Conservation (phyloP, 92 coral and sea anemone genomes). For the Porites lobata region DNA sequence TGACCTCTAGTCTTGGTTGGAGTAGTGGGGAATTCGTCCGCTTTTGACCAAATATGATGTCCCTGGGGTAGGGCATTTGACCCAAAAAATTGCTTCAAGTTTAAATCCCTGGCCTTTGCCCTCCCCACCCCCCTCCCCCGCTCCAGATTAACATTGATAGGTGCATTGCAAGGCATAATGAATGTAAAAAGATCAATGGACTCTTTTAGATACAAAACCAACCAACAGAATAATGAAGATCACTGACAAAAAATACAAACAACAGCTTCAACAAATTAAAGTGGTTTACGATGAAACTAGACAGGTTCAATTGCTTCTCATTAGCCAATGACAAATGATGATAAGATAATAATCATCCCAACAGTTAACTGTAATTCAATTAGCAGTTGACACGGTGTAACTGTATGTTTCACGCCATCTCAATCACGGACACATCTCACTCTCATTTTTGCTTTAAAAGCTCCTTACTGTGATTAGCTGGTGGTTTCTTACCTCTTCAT, state of each 20-base stretch:
- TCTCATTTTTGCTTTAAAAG: no score
- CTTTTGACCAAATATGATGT: no score
- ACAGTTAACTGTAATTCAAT: neutral
- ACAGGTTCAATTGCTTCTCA: neutral
- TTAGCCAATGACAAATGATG: neutral
- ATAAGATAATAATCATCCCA: neutral
- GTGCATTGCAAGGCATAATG: no score
- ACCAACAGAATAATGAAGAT: neutral
- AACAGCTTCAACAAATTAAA: neutral
- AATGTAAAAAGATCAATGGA: neutral
- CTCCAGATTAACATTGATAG: no score
- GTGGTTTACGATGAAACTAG: no score
- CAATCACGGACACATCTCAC: neutral
- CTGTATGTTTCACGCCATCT: neutral
- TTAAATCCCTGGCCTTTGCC: no score
- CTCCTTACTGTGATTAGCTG: neutral
- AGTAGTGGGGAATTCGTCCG: no score
- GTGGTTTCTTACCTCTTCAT: conserved; percentile 35
- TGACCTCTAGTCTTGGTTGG: no score
- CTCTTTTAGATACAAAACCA: neutral
- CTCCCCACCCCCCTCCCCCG: no score
- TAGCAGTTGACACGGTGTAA: neutral
- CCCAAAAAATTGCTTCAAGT: no score
- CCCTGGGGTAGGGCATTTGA: no score
- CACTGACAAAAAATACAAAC: neutral